These are phyloP conservation scores for Drosophila leonis DNA, from an alignment of 2,888 invertebrate genomes.

Conservation along the genomic window DNA sequence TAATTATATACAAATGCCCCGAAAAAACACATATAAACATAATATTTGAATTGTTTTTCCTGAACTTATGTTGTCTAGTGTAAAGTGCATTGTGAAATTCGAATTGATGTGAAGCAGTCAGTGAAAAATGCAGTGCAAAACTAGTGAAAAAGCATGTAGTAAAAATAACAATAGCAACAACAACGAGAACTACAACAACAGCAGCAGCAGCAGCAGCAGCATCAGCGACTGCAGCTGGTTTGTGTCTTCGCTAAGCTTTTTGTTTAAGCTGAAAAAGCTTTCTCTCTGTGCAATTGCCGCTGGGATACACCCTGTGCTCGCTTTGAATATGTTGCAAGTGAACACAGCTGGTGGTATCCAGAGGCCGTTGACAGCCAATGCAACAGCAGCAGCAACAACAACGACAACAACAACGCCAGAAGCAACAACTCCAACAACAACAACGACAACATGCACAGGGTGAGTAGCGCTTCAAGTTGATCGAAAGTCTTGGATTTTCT, in stretches of 20 bases:
- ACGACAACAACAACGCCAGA: slow-evolving; percentile 20
- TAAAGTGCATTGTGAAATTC: slow-evolving; percentile 17
- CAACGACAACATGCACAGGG: slow-evolving; percentile 29
- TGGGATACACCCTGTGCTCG: slow-evolving; percentile 99
- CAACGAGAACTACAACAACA: background rate
- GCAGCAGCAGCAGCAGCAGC: background rate
- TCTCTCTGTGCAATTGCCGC: slow-evolving; percentile 87
- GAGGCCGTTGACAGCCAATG: slow-evolving; percentile 87
- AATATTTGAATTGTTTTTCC: background rate
- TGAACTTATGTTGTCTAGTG: background rate
- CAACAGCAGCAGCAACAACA: slow-evolving; percentile 49
- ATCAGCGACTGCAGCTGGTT: slow-evolving; percentile 44
- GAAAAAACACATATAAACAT: background rate
- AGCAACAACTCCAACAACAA: slow-evolving; percentile 12
- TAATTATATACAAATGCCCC: background rate
- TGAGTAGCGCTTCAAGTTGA: slow-evolving; percentile 43
- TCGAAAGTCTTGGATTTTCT: slow-evolving; percentile 30
- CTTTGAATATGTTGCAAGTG: slow-evolving; percentile 91
- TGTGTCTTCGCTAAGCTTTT: slow-evolving; percentile 65
- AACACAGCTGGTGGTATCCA: slow-evolving; percentile 99
- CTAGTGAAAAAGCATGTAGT: slow-evolving; percentile 29
- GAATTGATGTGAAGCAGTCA: background rate
- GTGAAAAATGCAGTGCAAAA: slow-evolving; percentile 20
- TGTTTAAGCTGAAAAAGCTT: slow-evolving; percentile 48
- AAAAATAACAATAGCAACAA: background rate